Conservation (phyloP, 2,113 vertebrate genomes). For the Epinephelus lanceolatus region DNA sequence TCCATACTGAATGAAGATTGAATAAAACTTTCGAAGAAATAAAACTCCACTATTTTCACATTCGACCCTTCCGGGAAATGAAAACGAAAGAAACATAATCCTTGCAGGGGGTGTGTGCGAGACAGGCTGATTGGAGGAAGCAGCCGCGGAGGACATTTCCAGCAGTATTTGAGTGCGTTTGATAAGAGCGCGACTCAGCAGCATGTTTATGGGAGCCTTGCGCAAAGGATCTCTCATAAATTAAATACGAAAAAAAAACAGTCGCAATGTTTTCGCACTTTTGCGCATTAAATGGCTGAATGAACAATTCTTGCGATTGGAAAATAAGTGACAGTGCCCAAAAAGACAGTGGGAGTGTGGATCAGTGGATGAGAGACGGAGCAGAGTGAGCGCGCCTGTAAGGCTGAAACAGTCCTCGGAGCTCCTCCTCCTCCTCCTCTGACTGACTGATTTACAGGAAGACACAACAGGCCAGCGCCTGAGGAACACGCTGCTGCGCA, state of each 20-base stretch:
- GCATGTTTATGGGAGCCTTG: background rate
- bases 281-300: no score
- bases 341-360: background rate
- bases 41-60: constrained; percentile 56
- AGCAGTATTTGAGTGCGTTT: background rate
- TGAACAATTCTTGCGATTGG: accelerated
- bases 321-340: accelerated
- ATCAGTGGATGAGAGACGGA: background rate
- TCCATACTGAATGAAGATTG: background rate
- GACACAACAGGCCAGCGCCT: background rate
- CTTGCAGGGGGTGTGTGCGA: constrained; percentile 47
- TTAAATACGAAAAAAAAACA: background rate
- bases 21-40: background rate
- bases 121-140: constrained; percentile 54
- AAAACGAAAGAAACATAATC: constrained; percentile 89
- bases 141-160: constrained; percentile 28
- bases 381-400: background rate
- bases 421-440: constrained; percentile 20
- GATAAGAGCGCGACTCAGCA: background rate
- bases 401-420: background rate
- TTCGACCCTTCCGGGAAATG: constrained; percentile 87
- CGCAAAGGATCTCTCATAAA: no score
- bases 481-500: no score
- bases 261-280: background rate
- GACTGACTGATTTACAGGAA: constrained; percentile 1